Evolutionary conservation across 2,888 invertebrate genomes (phyloP), one percentile per base, ranked within the genome.

Genomic region (Lepidocyrtinus sp.): DNA sequence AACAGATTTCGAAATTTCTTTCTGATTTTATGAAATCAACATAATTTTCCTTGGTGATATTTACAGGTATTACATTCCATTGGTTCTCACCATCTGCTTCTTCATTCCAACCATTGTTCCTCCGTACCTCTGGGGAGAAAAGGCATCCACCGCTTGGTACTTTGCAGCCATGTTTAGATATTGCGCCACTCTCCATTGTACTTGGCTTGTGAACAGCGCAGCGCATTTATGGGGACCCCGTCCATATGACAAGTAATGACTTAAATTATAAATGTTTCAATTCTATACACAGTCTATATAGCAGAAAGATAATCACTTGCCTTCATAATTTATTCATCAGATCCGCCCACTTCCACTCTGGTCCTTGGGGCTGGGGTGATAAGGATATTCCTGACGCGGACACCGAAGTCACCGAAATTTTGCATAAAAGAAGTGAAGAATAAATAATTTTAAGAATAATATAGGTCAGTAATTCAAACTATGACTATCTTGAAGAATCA

Each of bases 131-230:
- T 98, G 97, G 97, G 90, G 92, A 59, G 98, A 98, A 89, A 90
- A 91, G 0, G 88, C 94, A 12, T 91, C 93, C 90, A 92, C 92
- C 85, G 93, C 96, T 2, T 96, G 96, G 89, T 94, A 95, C 90
- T 91, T 97, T 7, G 93, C 94, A 87, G 91, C 91, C 1, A 93
- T 95, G 82, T 91, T 93, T 85, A 92, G 98, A 67, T 98, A 97
- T 89, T 93, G 93, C 72, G 90, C 93, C 83, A 95, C 94, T 0
- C 91, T 98, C 7, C 96, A 98, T 89, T 94, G 95, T 85, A 98
- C 98, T 0, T 98, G 95, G 91, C 92, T 94, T 87, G 97, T 98
- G n/a, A 98, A 98, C 89, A 96, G 96, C 88, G 94, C 95, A 12
- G 97, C 98, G 0, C 98, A 98, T 89, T 92, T 96, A 91, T 97